A percentile compares a stretch with the other conserved stretches of the same genome.
Conservation (phyloP, 2,113 vertebrate species). For the Morone chrysops region DNA sequence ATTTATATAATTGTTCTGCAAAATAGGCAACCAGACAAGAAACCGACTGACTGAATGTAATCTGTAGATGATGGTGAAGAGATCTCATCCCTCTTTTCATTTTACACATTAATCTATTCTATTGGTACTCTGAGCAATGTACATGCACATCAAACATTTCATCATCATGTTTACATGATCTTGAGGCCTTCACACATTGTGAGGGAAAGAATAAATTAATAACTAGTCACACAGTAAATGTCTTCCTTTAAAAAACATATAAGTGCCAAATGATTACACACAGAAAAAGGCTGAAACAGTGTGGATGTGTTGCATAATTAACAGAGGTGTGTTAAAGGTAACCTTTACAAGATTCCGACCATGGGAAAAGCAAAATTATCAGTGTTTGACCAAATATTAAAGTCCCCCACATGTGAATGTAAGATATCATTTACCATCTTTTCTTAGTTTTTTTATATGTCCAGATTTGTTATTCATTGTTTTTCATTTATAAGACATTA, state of each 20-base stretch:
- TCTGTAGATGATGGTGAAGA: constrained; percentile 66
- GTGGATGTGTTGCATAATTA: constrained; percentile 26
- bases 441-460: constrained; percentile 47
- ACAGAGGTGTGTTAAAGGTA: constrained; percentile 35
- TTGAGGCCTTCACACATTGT: constrained; percentile 18
- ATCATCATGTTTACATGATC: constrained; percentile 54
- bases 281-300: constrained; percentile 39
- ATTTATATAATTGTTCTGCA: constrained; percentile 74
- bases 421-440: constrained; percentile 50
- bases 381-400: constrained; percentile 73
- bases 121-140: constrained; percentile 64
- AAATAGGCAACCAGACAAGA: constrained; percentile 77
- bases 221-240: constrained; percentile 48
- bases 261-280: constrained; percentile 75
- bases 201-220: constrained; percentile 24
- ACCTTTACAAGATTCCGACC: constrained; percentile 33
- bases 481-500: constrained; percentile 55
- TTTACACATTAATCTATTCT: constrained; percentile 46
- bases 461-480: constrained; percentile 47
- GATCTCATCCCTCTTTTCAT: constrained; percentile 67
- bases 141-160: constrained; percentile 17
- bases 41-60: constrained; percentile 89
- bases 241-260: constrained; percentile 56
- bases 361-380: constrained; percentile 45
- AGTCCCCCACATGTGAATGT: constrained; percentile 71